Evolutionary conservation across 2,888 invertebrate genomes (phyloP).

Genomic region (Ectemnius lituratus): DNA sequence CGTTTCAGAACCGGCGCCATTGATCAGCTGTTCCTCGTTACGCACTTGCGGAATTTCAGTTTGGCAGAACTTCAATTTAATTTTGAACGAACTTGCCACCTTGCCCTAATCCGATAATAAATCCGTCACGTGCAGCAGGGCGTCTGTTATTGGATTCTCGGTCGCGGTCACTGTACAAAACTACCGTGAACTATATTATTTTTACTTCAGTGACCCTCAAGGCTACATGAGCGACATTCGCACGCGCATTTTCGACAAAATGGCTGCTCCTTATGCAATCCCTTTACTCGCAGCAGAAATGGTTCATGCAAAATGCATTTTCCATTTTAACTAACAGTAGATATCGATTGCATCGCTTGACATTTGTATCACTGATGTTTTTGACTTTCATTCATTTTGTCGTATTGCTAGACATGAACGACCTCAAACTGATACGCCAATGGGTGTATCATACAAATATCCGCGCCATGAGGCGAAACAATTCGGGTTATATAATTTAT

Average conservation of each 20-base stretch:
- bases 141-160: constrained; percentile 48
- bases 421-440: too few species aligned
- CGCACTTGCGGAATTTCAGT: constrained; percentile 20
- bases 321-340: too few species aligned
- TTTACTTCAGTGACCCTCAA: constrained; percentile 41
- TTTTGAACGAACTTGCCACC: constrained; percentile 32
- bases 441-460: too few species aligned
- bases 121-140: constrained; percentile 33
- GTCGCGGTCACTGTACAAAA: constrained; percentile 49
- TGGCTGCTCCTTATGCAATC: constrained; percentile 75
- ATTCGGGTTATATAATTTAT: too few species aligned
- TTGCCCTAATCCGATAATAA: constrained; percentile 52
- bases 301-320: too few species aligned
- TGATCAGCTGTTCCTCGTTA: constrained; percentile 50
- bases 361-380: too few species aligned
- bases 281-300: constrained; percentile 20
- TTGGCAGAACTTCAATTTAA: constrained; percentile 45
- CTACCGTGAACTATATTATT: constrained; percentile 37
- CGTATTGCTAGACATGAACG: too few species aligned
- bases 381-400: too few species aligned
- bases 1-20: not conserved
- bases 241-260: constrained; percentile 66
- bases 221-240: constrained; percentile 24
- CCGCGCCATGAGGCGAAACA: too few species aligned
- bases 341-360: too few species aligned